These are phyloP conservation scores for Diuraphis noxia DNA, from an alignment of 1,140 invertebrate species.

Conservation along the genomic window DNA sequence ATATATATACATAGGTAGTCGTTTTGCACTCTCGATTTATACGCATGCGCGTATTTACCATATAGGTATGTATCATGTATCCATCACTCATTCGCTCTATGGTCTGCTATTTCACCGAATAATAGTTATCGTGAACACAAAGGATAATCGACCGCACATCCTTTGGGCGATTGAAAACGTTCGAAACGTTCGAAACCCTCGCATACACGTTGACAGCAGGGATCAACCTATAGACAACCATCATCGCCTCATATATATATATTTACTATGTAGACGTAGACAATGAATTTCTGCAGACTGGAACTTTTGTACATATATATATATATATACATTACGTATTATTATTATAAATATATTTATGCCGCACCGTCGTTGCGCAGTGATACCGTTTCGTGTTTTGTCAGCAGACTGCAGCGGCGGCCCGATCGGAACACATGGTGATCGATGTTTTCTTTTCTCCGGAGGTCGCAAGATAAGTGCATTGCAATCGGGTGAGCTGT, in stretches of 20 bases:
- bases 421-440: not conserved
- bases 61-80: not conserved
- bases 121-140: not conserved
- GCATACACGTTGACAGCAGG: not conserved
- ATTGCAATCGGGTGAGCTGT: not conserved
- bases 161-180: not conserved
- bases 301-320: not conserved
- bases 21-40: not conserved
- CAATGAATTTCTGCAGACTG: too few relatives aligned
- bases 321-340: not conserved
- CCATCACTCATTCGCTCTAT: not conserved
- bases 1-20: too few relatives aligned
- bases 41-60: fast-evolving
- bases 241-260: not conserved
- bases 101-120: not conserved
- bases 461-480: not conserved
- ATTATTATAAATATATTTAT: not conserved
- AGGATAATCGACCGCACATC: not conserved
- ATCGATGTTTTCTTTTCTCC: not conserved
- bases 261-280: too few relatives aligned
- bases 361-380: too few relatives aligned
- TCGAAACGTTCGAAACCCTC: not conserved
- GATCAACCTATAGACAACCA: not conserved
- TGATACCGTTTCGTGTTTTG: not conserved
- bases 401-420: too few relatives aligned